Conservation (phyloP, 2,113 vertebrate species). For the Gobio gobio region DNA sequence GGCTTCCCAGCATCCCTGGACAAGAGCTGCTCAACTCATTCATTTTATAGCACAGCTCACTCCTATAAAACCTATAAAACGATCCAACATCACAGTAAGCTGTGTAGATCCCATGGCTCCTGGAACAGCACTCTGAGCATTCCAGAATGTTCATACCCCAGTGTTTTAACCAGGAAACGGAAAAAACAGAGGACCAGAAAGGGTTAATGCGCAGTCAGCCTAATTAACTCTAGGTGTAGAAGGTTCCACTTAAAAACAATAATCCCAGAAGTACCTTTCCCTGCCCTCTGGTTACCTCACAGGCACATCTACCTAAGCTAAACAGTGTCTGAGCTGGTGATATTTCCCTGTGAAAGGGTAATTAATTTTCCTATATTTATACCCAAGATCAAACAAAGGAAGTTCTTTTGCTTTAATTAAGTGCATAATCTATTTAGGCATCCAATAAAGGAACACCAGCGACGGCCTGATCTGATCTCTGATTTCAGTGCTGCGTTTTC, state of each 20-base stretch:
- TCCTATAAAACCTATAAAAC: constrained; percentile 29
- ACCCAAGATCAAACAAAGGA: constrained; percentile 48
- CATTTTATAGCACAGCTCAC: constrained; percentile 26
- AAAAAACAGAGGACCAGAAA: constrained; percentile 17
- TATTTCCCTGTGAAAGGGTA: constrained; percentile 45
- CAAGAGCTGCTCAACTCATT: constrained; percentile 35
- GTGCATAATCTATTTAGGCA: constrained; percentile 47
- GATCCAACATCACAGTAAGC: constrained; percentile 4
- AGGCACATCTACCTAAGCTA: constrained; percentile 47
- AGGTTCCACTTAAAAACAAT: constrained; percentile 48
- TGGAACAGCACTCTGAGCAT: not conserved
- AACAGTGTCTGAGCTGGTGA: constrained; percentile 39
- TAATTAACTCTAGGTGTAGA: constrained; percentile 57
- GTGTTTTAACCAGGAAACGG: constrained; percentile 7
- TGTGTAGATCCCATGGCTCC: not conserved
- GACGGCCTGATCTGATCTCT: not conserved
- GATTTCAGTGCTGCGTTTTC: constrained; percentile 15
- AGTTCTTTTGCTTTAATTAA: constrained; percentile 51
- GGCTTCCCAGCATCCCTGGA: not conserved
- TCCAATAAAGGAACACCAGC: constrained; percentile 10
- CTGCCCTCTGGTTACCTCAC: constrained; percentile 9
- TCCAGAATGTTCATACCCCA: constrained; percentile 7
- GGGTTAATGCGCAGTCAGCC: constrained; percentile 12
- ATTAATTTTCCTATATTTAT: constrained; percentile 54
- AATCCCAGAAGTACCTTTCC: constrained; percentile 41